Evolutionary conservation across 2,797 vertebrate species (phyloP).

Genomic region (Poliocrania exsul): DNA sequence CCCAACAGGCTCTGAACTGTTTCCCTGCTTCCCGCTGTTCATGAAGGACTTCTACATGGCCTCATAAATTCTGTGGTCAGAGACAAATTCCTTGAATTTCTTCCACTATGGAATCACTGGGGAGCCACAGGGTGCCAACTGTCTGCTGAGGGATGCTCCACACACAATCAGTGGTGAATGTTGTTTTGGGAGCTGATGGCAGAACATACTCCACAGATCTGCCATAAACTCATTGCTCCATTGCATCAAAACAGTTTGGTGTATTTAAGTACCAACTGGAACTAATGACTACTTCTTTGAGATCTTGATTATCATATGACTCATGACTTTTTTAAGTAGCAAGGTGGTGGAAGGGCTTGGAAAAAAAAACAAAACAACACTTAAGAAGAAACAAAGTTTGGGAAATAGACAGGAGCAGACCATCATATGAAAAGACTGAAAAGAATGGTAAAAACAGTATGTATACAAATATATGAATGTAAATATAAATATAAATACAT

Average conservation of each 20-base stretch:
- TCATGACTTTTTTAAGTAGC: neutral
- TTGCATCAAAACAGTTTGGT: neutral
- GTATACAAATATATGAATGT: too few species aligned
- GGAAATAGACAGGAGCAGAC: neutral
- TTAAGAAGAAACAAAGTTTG: neutral
- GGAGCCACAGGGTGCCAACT: neutral
- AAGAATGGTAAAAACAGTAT: neutral
- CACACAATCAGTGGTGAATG: neutral
- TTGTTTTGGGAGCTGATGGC: neutral
- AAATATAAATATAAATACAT: neutral
- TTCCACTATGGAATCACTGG: slow-evolving; percentile 44
- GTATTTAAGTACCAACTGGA: slow-evolving; percentile 12
- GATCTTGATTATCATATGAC: neutral
- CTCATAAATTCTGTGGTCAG: slow-evolving; percentile 50
- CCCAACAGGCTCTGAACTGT: slow-evolving; percentile 8
- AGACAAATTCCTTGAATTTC: slow-evolving; percentile 55
- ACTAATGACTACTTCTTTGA: slow-evolving; percentile 2
- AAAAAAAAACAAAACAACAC: neutral
- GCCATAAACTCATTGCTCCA: neutral
- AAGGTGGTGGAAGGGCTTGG: neutral
- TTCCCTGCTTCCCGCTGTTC: neutral
- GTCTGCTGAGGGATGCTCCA: neutral
- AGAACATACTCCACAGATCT: neutral
- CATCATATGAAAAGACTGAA: neutral
- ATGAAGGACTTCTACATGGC: slow-evolving; percentile 4